Evolutionary conservation across 1,140 invertebrate species (phyloP), one percentile per base, ranked within the genome.

Genomic region (Cydia fagiglandana): DNA sequence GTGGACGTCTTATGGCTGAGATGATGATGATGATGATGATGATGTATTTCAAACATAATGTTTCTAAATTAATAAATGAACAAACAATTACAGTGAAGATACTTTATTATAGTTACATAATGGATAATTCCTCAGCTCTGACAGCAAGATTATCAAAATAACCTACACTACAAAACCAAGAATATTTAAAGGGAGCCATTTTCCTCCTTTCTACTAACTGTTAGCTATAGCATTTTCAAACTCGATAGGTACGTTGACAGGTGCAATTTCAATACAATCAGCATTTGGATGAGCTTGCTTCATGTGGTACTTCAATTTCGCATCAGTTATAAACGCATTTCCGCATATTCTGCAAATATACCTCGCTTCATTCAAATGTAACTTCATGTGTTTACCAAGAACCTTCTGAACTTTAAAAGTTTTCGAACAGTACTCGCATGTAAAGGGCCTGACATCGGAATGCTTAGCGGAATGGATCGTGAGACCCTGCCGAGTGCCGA

Each of bases 401-500:
- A 5, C 9, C 20, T 61, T 61, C 7, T 17, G 9, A 61, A 7
- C 2, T 24, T 61, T 61, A n/a, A 17, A 61, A 24, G 7, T 24
- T 6, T 24, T 70, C 24, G 13, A n/a, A 30, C 66, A 34, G 7
- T 70, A 34, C 38, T 70, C 66, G 56, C 56, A 61, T n/a, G 7
- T 24, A 12, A 24, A 61, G n/a, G 56, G 17, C 20, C 56, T 61
- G 2, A 3, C 56, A 24, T 61, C 56, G 10, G 20, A 61, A 61
- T 61, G 56, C 20, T 12, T 61, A 61, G 56, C 56, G 2, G 56
- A 9, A 53, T 53, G 50, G 0, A 10, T 53, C 0, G 4, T 83
- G 34, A 93, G 80, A 0, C 20, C 9, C 20, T 34, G 20, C 6
- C 13, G 87, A 91, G 95, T 81, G 6, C 95, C 95, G 83, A 96